These are phyloP conservation scores for Metalampra italica DNA, from an alignment of 2,888 invertebrate genomes.

Conservation along the genomic window DNA sequence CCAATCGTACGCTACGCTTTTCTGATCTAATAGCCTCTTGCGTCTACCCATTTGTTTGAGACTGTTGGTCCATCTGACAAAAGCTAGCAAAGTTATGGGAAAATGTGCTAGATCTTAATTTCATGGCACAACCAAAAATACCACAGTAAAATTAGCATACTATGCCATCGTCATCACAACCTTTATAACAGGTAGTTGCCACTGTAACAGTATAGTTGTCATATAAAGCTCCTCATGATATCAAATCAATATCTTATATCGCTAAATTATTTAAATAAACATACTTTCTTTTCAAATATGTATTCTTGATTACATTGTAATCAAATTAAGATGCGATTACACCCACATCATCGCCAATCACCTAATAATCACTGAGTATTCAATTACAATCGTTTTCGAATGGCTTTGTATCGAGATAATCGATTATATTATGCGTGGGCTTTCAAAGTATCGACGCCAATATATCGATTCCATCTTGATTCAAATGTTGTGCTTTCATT, in stretches of 20 bases:
- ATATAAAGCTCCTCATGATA: neutral
- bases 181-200: too few relatives aligned
- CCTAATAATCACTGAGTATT: neutral
- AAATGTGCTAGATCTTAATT: too few relatives aligned
- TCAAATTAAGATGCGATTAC: neutral
- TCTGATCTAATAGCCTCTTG: too few relatives aligned
- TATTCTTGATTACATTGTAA: conserved; percentile 2
- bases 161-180: too few relatives aligned
- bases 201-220: neutral
- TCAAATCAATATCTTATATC: neutral
- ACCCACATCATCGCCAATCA: conserved; percentile 5
- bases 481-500: too few relatives aligned
- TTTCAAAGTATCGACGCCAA: neutral
- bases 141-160: too few relatives aligned
- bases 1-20: too few relatives aligned
- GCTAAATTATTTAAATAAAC: neutral
- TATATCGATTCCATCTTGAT: neutral
- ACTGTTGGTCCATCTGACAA: too few relatives aligned
- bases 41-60: too few relatives aligned
- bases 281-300: neutral
- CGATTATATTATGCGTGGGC: conserved; percentile 1
- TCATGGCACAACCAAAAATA: too few relatives aligned
- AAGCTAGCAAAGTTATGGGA: too few relatives aligned
- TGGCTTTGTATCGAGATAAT: conserved; percentile 4
- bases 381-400: conserved; percentile 1